phyloP scores from a whole-genome alignment of 2,888 invertebrate genomes.

The Troides helena region DNA sequence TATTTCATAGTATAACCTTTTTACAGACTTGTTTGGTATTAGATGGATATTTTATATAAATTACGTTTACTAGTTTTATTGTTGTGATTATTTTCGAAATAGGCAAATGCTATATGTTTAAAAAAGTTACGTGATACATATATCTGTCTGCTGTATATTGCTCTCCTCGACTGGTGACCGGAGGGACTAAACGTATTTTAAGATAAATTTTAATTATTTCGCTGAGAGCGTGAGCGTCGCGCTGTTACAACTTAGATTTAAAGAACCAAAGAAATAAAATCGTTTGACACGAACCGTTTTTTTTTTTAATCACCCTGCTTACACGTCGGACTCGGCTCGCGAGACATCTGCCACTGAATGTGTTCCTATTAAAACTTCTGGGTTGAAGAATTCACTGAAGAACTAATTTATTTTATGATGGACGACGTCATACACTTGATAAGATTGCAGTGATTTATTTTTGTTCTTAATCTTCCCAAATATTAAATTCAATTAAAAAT shows the following conservation, averaged over 20 bases:
- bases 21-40: constrained; percentile 19
- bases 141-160: constrained; percentile 9
- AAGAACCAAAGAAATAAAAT: constrained; percentile 66
- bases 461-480: too few relatives aligned
- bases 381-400: too few relatives aligned
- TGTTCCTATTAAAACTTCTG: too few relatives aligned
- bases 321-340: too few relatives aligned
- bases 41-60: constrained; percentile 17
- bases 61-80: constrained; percentile 20
- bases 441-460: too few relatives aligned
- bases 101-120: constrained; percentile 20
- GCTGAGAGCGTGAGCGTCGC: constrained; percentile 17
- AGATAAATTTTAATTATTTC: constrained; percentile 27
- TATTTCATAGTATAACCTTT: constrained; percentile 19
- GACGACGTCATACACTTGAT: too few relatives aligned
- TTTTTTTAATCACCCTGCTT: too few relatives aligned
- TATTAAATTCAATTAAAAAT: too few relatives aligned
- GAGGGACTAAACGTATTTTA: constrained; percentile 23
- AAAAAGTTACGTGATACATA: constrained; percentile 26
- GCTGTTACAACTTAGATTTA: constrained; percentile 40
- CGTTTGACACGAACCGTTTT: constrained; percentile 47
- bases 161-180: constrained; percentile 22
- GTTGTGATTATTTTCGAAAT: constrained; percentile 15
- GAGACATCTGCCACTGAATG: too few relatives aligned
- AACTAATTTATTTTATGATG: too few relatives aligned